Conservation (phyloP, 2,888 invertebrate genomes). For the Agrotis puta region DNA sequence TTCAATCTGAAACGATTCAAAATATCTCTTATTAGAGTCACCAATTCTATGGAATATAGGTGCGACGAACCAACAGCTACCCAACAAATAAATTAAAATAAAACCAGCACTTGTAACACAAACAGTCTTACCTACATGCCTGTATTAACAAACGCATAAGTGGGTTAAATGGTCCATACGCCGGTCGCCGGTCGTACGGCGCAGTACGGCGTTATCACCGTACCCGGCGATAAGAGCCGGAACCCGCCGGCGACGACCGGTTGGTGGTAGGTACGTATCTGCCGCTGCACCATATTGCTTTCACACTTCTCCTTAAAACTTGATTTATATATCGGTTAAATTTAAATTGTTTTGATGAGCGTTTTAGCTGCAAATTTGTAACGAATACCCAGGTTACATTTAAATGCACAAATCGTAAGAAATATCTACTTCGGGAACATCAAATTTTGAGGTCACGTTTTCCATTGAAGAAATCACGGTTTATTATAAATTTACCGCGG, state of each 20-base stretch:
- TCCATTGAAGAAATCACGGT: too few relatives aligned
- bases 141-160: conserved; percentile 70
- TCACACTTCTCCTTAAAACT: conserved; percentile 75
- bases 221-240: conserved; percentile 82
- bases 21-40: neutral
- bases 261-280: conserved; percentile 71
- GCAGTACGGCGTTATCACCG: conserved; percentile 81
- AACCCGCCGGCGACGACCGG: conserved; percentile 77
- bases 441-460: too few relatives aligned
- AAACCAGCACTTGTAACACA: conserved; percentile 37
- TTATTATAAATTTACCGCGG: too few relatives aligned
- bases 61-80: neutral
- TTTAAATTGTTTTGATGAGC: conserved; percentile 59
- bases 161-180: conserved; percentile 73
- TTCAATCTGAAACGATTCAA: neutral
- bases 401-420: too few relatives aligned
- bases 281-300: conserved; percentile 73
- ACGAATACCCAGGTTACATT: too few relatives aligned
- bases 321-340: conserved; percentile 70
- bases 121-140: conserved; percentile 55
- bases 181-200: conserved; percentile 75
- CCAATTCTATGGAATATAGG: conserved; percentile 2
- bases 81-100: conserved; percentile 36
- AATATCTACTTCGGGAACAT: too few relatives aligned
- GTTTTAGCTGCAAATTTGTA: conserved; percentile 7